Conservation (phyloP, 2,888 invertebrate species). For the Pediacus dermestoides region DNA sequence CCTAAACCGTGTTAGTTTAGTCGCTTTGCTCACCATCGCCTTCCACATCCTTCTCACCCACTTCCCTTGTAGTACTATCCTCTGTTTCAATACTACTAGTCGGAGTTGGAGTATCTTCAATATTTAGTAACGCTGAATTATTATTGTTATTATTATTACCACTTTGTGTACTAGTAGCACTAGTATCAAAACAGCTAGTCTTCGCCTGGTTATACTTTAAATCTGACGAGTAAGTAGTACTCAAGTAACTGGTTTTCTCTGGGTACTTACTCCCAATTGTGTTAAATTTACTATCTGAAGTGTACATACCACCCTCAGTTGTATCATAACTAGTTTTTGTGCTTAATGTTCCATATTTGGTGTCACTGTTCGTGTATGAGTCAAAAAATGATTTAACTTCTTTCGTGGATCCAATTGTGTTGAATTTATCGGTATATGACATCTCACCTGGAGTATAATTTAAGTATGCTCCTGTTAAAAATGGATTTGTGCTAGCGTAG, state of each 20-base stretch:
- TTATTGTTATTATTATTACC: conserved; percentile 13
- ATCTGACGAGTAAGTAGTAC: conserved; percentile 37
- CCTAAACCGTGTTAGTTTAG: conserved; percentile 40
- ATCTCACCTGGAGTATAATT: conserved; percentile 42
- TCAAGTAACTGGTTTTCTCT: conserved; percentile 40
- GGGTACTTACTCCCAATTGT: conserved; percentile 41
- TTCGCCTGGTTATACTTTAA: conserved; percentile 39
- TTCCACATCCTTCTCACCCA: conserved; percentile 56
- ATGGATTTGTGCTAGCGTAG: conserved; percentile 59
- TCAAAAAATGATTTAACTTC: conserved; percentile 42
- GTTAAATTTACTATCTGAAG: conserved; percentile 37
- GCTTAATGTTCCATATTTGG: conserved; percentile 5
- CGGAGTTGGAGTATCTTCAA: conserved; percentile 55
- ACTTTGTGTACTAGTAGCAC: conserved; percentile 36
- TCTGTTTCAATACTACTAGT: conserved; percentile 59
- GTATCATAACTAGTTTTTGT: conserved; percentile 21
- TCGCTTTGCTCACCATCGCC: conserved; percentile 60
- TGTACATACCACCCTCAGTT: conserved; percentile 23
- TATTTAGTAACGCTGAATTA: conserved; percentile 36
- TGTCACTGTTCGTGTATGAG: conserved; percentile 33
- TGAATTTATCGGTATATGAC: conserved; percentile 41
- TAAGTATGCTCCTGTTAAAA: conserved; percentile 52
- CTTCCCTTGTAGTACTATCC: conserved; percentile 54
- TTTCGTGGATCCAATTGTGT: conserved; percentile 44
- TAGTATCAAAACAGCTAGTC: conserved; percentile 35